These are phyloP conservation scores for Thermophis baileyi DNA, from an alignment of 2,113 vertebrate species.

Conservation along the genomic window DNA sequence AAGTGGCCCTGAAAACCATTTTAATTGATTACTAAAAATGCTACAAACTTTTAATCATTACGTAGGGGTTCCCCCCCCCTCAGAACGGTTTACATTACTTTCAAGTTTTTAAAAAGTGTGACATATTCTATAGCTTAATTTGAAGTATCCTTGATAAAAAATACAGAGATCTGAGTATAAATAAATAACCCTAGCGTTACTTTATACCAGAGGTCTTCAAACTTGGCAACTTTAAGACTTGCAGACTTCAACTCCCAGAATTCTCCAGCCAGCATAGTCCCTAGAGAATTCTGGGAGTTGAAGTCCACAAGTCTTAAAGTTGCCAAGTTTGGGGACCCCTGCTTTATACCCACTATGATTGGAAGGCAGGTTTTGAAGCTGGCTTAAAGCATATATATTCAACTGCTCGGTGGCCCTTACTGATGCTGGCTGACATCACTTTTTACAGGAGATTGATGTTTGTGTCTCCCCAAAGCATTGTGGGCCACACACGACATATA, in stretches of 20 bases:
- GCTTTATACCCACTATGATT: not conserved
- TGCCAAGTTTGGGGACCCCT: too few relatives aligned
- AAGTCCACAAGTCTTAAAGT: too few relatives aligned
- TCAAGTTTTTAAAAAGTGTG: not conserved
- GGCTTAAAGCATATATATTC: not conserved
- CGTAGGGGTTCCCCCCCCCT: fast-evolving
- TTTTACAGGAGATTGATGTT: not conserved
- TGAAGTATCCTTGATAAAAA: not conserved
- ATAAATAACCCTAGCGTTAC: not conserved
- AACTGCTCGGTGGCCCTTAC: not conserved
- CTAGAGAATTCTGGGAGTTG: too few relatives aligned
- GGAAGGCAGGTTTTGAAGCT: not conserved
- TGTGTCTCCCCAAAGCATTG: not conserved
- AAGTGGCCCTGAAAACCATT: not conserved
- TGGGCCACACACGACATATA: not conserved
- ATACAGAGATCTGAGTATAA: not conserved
- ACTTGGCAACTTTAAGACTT: too few relatives aligned
- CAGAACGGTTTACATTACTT: not conserved
- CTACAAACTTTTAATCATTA: not conserved
- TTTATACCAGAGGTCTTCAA: not conserved
- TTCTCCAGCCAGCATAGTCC: too few relatives aligned
- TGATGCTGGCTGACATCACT: not conserved
- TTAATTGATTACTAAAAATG: not conserved
- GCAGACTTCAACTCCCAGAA: too few relatives aligned
- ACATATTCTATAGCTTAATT: not conserved